Conservation (phyloP, 1,140 invertebrate species). For the Anagrus nilaparvatae region DNA sequence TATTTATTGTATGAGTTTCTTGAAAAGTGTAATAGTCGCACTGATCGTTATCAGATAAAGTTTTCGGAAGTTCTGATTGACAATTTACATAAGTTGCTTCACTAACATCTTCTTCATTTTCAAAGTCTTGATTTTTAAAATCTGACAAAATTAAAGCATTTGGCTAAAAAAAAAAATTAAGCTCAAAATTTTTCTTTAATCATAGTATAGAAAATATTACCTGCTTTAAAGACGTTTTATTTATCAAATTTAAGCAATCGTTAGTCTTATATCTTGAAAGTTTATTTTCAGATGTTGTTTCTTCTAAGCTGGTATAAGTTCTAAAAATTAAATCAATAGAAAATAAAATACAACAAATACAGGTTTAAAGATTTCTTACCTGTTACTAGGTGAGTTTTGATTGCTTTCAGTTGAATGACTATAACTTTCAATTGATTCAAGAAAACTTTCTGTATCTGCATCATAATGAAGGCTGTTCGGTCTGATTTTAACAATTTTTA, state of each 20-base stretch:
- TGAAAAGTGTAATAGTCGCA: constrained; percentile 15
- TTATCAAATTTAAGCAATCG: constrained; percentile 14
- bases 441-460: constrained; percentile 16
- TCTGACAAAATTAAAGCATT: constrained; percentile 7
- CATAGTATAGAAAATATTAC: too few relatives aligned
- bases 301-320: constrained; percentile 31
- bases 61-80: too few relatives aligned
- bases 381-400: too few relatives aligned
- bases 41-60: too few relatives aligned
- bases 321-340: too few relatives aligned
- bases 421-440: constrained; percentile 5
- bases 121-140: background rate
- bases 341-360: too few relatives aligned
- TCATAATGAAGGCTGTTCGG: background rate
- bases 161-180: constrained; percentile 3
- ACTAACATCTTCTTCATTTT: constrained; percentile 11
- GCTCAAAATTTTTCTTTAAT: too few relatives aligned
- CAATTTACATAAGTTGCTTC: constrained; percentile 13
- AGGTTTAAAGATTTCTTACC: too few relatives aligned
- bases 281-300: constrained; percentile 27
- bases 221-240: too few relatives aligned
- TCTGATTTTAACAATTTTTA: constrained; percentile 13
- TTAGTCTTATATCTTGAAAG: constrained; percentile 36
- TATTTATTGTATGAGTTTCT: constrained; percentile 11
- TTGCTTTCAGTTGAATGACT: constrained; percentile 13